Conservation (phyloP, 2,797 vertebrate species). For the Coendou prehensilis region DNA sequence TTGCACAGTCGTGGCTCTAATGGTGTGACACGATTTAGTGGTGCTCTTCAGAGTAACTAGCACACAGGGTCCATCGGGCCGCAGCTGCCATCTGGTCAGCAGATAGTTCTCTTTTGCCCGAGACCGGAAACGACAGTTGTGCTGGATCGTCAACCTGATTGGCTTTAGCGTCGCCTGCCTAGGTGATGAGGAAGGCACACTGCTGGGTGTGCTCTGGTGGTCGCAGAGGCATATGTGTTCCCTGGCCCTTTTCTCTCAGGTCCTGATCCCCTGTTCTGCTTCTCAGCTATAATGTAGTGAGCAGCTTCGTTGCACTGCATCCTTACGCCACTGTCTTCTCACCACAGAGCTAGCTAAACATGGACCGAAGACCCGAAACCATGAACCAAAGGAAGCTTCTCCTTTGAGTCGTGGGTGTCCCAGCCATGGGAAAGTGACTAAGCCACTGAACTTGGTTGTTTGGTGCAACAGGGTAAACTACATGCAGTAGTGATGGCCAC, state of each 20-base stretch:
- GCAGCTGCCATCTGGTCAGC: neutral
- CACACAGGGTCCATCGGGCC: neutral
- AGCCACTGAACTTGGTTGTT: neutral
- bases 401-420: neutral
- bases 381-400: neutral
- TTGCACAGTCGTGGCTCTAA: neutral
- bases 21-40: neutral
- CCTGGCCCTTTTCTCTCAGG: neutral
- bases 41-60: neutral
- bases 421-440: neutral
- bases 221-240: neutral
- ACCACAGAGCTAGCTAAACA: neutral
- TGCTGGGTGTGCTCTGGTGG: neutral
- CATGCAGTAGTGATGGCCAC: neutral
- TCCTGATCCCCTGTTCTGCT: neutral
- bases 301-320: neutral
- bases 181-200: neutral
- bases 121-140: neutral
- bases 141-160: neutral
- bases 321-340: neutral
- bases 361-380: neutral
- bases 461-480: neutral
- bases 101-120: neutral
- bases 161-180: neutral
- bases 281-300: neutral